Evolutionary conservation across 2,113 vertebrate genomes (phyloP).

Genomic region (Eretmochelys imbricata): DNA sequence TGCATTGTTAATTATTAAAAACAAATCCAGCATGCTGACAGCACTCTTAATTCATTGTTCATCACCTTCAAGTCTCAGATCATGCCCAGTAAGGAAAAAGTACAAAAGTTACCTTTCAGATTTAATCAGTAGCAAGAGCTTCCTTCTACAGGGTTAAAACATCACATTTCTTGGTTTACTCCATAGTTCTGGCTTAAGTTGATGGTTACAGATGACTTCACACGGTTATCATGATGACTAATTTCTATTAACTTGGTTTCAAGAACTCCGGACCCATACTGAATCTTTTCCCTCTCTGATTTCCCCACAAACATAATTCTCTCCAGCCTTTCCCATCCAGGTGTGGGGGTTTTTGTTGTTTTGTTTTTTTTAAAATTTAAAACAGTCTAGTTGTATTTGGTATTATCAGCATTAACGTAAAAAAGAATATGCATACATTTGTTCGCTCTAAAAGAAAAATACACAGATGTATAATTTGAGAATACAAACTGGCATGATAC

Average conservation of each 20-base stretch:
- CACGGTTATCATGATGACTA: neutral
- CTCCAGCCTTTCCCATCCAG: accelerated
- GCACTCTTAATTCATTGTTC: neutral
- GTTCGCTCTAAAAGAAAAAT: neutral
- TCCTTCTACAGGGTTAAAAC: neutral
- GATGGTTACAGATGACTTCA: neutral
- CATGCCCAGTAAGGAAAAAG: neutral
- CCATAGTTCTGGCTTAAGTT: neutral
- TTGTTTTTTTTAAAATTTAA: neutral
- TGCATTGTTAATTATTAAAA: constrained; percentile 9
- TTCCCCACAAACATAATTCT: neutral
- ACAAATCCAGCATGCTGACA: neutral
- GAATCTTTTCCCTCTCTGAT: neutral
- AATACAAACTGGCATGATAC: constrained; percentile 2
- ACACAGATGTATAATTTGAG: constrained; percentile 26
- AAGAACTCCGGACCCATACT: neutral
- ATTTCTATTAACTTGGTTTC: neutral
- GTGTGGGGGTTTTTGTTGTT: neutral
- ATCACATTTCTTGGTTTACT: neutral
- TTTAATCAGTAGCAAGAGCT: neutral
- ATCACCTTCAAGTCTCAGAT: neutral
- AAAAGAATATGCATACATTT: neutral
- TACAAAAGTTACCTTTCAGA: neutral
- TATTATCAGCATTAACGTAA: neutral
- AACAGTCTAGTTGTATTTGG: neutral